Percentiles rank a stretch among this genome's conserved stretches.
Conservation (phyloP, 2,888 invertebrate genomes). For the Tortricodes alternella region DNA sequence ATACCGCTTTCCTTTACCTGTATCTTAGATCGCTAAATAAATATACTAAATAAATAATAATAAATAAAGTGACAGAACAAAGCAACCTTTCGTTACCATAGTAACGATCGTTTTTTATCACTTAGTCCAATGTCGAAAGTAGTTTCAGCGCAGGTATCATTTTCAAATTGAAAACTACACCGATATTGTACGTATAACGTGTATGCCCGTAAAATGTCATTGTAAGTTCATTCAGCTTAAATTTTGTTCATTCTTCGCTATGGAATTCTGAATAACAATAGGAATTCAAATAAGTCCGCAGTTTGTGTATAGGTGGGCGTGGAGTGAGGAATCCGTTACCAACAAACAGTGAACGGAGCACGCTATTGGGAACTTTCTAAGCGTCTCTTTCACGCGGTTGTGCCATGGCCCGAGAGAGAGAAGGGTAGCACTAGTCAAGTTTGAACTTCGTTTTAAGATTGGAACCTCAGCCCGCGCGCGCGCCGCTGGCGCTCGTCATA, state of each 20-base stretch:
- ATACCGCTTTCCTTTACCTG: too few relatives aligned
- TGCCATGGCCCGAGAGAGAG: too few relatives aligned
- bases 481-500: slow-evolving; percentile 47
- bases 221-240: slow-evolving; percentile 43
- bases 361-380: too few relatives aligned
- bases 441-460: too few relatives aligned
- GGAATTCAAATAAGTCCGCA: slow-evolving; percentile 73
- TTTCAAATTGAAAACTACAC: neutral
- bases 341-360: slow-evolving; percentile 56
- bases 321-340: slow-evolving; percentile 60
- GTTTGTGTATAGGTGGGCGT: slow-evolving; percentile 60
- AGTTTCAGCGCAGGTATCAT: neutral
- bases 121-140: too few relatives aligned
- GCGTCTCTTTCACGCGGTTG: too few relatives aligned
- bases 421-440: too few relatives aligned
- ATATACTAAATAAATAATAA: too few relatives aligned
- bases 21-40: too few relatives aligned
- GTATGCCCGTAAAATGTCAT: slow-evolving; percentile 31
- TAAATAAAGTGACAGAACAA: too few relatives aligned
- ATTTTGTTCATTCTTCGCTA: slow-evolving; percentile 59
- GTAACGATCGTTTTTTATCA: too few relatives aligned
- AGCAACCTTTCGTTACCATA: neutral
- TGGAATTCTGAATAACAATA: slow-evolving; percentile 58
- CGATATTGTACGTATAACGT: neutral
- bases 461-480: slow-evolving; percentile 30